Percentiles rank a stretch among this genome's conserved stretches.
Conservation (phyloP, 2,797 vertebrate species). For the Girardinus metallicus region DNA sequence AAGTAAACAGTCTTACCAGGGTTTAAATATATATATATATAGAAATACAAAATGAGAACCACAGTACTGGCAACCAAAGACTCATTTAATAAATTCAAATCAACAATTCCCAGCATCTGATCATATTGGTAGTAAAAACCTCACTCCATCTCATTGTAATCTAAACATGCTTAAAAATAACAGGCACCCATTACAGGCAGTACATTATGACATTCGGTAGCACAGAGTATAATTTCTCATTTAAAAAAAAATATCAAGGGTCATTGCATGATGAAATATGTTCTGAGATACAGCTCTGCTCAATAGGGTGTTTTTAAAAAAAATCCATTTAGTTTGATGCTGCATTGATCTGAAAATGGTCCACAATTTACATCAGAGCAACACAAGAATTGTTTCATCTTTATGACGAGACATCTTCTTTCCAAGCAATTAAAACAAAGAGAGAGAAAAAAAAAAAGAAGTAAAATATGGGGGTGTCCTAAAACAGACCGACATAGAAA, state of each 20-base stretch:
- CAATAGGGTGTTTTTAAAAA: background rate
- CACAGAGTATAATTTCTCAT: background rate
- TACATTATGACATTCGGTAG: conserved; percentile 20
- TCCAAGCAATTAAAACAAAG: background rate
- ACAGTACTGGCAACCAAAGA: conserved; percentile 1
- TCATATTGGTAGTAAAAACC: conserved; percentile 17
- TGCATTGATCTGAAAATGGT: background rate
- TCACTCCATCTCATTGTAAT: conserved; percentile 9
- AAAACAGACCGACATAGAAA: background rate
- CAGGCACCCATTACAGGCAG: conserved; percentile 27
- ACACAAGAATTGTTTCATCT: background rate
- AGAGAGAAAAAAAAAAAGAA: background rate
- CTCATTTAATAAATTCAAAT: conserved; percentile 40
- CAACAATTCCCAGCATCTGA: conserved; percentile 11
- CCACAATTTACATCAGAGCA: background rate
- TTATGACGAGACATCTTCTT: conserved; percentile 1
- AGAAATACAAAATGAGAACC: background rate
- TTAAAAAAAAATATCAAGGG: conserved; percentile 5
- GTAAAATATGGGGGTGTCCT: background rate
- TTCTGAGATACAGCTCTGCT: background rate
- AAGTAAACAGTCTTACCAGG: background rate
- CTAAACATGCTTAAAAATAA: conserved; percentile 24
- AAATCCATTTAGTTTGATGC: background rate
- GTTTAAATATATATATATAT: background rate
- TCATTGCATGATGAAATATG: conserved; percentile 11